Percentiles rank a stretch among this genome's conserved stretches.
Conservation (phyloP, 2,113 vertebrate species). For the Trichechus manatus region DNA sequence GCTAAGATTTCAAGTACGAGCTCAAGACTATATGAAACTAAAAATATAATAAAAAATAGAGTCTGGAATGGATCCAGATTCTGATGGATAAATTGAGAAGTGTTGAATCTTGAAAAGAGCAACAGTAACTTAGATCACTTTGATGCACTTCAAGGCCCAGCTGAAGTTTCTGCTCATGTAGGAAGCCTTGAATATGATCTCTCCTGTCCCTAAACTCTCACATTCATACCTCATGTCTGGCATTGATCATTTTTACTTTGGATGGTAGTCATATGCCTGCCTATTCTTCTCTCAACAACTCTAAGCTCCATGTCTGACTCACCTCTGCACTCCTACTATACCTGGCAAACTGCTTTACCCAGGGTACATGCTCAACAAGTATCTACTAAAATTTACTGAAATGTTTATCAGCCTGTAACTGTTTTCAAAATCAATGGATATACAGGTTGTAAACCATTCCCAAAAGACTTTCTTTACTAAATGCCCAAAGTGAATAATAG, state of each 20-base stretch:
- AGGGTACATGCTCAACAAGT: not conserved
- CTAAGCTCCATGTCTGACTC: not conserved
- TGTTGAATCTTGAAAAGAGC: conserved; percentile 44
- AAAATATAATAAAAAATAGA: not conserved
- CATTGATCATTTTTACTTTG: not conserved
- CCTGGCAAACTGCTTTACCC: not conserved
- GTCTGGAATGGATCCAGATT: conserved; percentile 1
- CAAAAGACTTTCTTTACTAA: conserved; percentile 40
- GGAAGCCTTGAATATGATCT: not conserved
- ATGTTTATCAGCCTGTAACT: conserved; percentile 4
- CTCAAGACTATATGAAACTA: conserved; percentile 43
- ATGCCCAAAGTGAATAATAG: not conserved
- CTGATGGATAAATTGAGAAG: not conserved
- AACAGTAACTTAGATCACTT: conserved; percentile 4
- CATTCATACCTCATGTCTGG: not conserved
- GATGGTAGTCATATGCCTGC: not conserved
- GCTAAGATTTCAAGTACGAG: conserved; percentile 12
- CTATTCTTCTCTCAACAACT: not conserved
- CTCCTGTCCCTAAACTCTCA: not conserved
- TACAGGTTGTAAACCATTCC: conserved; percentile 24
- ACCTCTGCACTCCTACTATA: not conserved
- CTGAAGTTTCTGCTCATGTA: conserved; percentile 14
- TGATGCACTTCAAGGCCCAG: not conserved
- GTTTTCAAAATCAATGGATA: conserved; percentile 3
- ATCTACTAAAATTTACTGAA: not conserved